phyloP scores from a whole-genome alignment of 2,888 invertebrate species.

The Dicycla oo region DNA sequence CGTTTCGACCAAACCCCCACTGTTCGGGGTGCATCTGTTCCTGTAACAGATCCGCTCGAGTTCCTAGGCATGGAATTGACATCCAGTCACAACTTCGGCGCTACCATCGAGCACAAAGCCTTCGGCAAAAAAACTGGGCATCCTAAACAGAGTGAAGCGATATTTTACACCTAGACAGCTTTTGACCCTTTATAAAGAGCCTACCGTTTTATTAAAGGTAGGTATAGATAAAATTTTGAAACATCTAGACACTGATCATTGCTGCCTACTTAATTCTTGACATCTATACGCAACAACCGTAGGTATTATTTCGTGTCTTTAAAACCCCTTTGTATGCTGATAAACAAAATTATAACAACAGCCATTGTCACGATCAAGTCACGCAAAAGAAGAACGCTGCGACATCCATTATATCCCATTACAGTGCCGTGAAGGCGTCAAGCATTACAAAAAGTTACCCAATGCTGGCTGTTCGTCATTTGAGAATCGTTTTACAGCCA shows the following conservation, averaged over 20 bases:
- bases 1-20: no score
- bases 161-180: no score
- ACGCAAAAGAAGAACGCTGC: conserved; percentile 62
- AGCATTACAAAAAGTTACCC: conserved; percentile 62
- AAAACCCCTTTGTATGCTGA: conserved; percentile 33
- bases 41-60: no score
- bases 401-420: conserved; percentile 70
- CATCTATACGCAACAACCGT: background rate
- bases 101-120: no score
- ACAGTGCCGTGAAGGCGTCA: conserved; percentile 70
- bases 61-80: no score
- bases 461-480: conserved; percentile 60
- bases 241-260: background rate
- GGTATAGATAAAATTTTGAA: no score
- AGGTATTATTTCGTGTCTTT: conserved; percentile 13
- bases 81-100: no score
- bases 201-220: no score
- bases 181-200: no score
- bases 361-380: conserved; percentile 38
- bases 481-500: conserved; percentile 67
- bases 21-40: no score
- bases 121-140: no score
- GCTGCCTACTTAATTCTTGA: background rate
- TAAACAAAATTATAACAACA: conserved; percentile 53
- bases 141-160: no score